Evolutionary conservation across 2,888 invertebrate genomes (phyloP).

Genomic region (Eupithecia tripunctaria): DNA sequence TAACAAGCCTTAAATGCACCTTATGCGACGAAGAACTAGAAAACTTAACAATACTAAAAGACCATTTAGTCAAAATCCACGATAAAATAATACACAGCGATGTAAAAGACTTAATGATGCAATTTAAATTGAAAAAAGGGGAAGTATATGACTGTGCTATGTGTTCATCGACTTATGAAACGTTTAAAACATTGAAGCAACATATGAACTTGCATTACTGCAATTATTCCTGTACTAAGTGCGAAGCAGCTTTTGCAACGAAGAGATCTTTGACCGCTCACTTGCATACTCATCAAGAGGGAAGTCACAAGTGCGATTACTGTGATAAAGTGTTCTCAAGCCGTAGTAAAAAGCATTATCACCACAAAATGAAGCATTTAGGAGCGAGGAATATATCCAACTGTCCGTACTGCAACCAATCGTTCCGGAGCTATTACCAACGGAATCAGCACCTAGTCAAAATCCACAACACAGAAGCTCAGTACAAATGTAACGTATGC

Average conservation of each 20-base stretch:
- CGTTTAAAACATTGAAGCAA: constrained; percentile 70
- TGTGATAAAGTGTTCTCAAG: constrained; percentile 73
- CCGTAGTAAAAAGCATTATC: constrained; percentile 67
- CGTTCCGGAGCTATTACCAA: constrained; percentile 74
- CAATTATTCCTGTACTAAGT: constrained; percentile 73
- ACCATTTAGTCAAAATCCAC: constrained; percentile 65
- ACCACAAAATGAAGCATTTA: constrained; percentile 71
- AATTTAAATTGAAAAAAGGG: constrained; percentile 66
- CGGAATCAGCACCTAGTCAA: constrained; percentile 73
- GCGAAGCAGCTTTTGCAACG: constrained; percentile 71
- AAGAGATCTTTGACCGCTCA: constrained; percentile 64
- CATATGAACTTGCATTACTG: constrained; percentile 76
- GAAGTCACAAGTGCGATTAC: constrained; percentile 71
- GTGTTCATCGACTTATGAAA: constrained; percentile 69
- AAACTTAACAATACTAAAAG: constrained; percentile 61
- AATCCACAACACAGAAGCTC: constrained; percentile 72
- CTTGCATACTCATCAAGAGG: constrained; percentile 63
- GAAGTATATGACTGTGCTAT: constrained; percentile 65
- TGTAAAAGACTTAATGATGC: constrained; percentile 71
- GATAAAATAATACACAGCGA: constrained; percentile 62
- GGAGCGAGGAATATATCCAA: constrained; percentile 71
- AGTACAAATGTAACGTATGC: constrained; percentile 76
- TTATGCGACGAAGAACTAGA: constrained; percentile 54
- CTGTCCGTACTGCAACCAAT: constrained; percentile 69
- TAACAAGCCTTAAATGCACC: constrained; percentile 70